phyloP scores from a whole-genome alignment of 2,113 vertebrate species.

The Oriolus oriolus region DNA sequence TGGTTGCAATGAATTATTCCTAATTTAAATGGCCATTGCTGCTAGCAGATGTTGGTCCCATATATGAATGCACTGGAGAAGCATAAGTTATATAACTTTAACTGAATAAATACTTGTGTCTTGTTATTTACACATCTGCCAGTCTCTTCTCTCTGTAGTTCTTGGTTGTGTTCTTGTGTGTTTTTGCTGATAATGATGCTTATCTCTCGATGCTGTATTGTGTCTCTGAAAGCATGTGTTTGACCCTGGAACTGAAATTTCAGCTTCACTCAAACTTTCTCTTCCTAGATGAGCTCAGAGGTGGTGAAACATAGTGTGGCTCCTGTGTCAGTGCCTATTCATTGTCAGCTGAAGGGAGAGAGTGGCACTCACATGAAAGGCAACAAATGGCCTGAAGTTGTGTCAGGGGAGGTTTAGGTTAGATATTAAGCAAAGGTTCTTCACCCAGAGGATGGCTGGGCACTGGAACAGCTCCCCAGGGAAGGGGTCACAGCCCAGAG shows the following conservation, averaged over 20 bases:
- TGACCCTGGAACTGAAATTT: neutral
- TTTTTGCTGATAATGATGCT: neutral
- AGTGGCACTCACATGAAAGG: accelerated
- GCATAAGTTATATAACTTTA: neutral
- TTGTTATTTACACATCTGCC: neutral
- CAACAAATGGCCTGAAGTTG: neutral
- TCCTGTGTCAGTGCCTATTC: neutral
- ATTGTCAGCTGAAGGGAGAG: neutral
- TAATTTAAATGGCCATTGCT: constrained; percentile 17
- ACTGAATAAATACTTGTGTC: constrained; percentile 46
- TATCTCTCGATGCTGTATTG: neutral
- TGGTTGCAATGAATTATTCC: constrained; percentile 4
- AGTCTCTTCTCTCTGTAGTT: neutral
- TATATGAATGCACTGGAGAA: neutral
- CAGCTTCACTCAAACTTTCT: neutral
- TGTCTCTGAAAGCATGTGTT: neutral
- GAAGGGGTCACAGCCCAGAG: neutral
- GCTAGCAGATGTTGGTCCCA: neutral
- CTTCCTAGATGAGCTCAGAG: neutral
- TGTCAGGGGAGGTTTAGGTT: neutral
- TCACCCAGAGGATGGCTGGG: neutral
- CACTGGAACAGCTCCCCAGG: neutral
- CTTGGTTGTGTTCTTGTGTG: neutral
- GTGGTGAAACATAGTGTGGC: neutral
- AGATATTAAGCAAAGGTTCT: neutral